These are phyloP conservation scores for Styela plicata DNA, from an alignment of 23 tunicate genomes.

Conservation along the genomic window DNA sequence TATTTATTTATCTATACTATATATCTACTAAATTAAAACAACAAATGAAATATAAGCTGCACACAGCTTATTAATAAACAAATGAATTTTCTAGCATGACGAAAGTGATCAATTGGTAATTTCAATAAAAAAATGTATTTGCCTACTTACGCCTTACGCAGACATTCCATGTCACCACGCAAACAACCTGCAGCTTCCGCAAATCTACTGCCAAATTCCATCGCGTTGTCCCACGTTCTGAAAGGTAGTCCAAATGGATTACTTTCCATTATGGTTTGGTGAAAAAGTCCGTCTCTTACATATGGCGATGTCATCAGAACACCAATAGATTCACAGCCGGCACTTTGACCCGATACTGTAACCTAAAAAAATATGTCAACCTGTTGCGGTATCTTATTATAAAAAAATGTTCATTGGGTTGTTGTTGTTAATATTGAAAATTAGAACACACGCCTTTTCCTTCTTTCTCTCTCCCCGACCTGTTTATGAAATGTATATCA, in stretches of 20 bases:
- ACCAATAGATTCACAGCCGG: slow-evolving; percentile 89
- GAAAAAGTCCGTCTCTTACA: slow-evolving; percentile 33
- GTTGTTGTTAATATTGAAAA: too few relatives aligned
- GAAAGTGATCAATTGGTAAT: too few relatives aligned
- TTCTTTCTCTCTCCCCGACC: too few relatives aligned
- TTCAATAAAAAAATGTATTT: too few relatives aligned
- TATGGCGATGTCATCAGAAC: slow-evolving; percentile 54
- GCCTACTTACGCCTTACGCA: slow-evolving; percentile 53
- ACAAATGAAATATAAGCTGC: too few relatives aligned
- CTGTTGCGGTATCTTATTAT: background rate
- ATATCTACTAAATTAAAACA: too few relatives aligned
- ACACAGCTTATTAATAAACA: too few relatives aligned
- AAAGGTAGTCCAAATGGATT: slow-evolving; percentile 89
- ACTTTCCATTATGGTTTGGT: slow-evolving; percentile 72
- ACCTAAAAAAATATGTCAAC: slow-evolving; percentile 32
- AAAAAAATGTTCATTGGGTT: too few relatives aligned
- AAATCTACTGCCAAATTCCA: slow-evolving; percentile 61
- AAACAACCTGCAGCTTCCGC: slow-evolving; percentile 47
- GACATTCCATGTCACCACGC: slow-evolving; percentile 55
- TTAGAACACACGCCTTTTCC: too few relatives aligned
- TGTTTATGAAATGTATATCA: too few relatives aligned
- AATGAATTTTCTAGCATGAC: too few relatives aligned
- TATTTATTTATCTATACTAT: too few relatives aligned
- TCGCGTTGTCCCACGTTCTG: slow-evolving; percentile 47
- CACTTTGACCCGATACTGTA: slow-evolving; percentile 84